Base-by-base conservation (phyloP, 2,888 invertebrate species). In the Amphimallon solstitiale region DNA sequence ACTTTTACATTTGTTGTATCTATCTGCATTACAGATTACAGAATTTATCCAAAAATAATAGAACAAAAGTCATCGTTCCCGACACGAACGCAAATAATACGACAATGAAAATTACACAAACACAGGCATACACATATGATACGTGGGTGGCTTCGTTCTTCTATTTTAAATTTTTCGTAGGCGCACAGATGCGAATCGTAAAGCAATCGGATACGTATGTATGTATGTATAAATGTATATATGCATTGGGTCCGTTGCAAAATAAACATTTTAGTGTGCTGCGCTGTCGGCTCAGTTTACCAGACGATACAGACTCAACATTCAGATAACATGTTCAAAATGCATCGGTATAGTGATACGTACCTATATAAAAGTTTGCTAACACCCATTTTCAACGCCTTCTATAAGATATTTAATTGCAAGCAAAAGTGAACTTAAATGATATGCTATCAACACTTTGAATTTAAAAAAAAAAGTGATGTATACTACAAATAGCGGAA, bases 111-210 rank as follows among this genome's bases (percentile, higher is more conserved):
- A 43, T 40, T 12, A 40, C 23, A 14, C 23, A 23, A 56, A 40
- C 15, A 21, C 40, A 17, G n/a, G 7, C 37, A 21, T 29, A 29
- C n/a, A n/a, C n/a, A n/a, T n/a, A n/a, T n/a, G n/a, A 56, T 56
- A 43, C 29, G 56, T 56, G 56, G 43, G 56, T 43, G 56, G 56
- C 40, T 56, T 38, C 54, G 38, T 19, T 40, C 21, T 54, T 56
- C 56, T 56, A 56, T 56, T 56, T 56, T 56, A 56, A 40, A 14
- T 56, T 43, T 56, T 40, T 15, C 17, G 19, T 21, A 23, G 23
- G 6, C 19, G 15, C 29, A 12, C 62, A 62, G 62, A 62, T 62
- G 62, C 62, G 17, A 38, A 51, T 62, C 62, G 62, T 62, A 62
- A 62, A 62, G 49, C 40, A 49, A 62, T 62, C 49, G 21, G 62